Evolutionary conservation across 2,113 vertebrate genomes (phyloP).

Genomic region (Puntigrus tetrazona): DNA sequence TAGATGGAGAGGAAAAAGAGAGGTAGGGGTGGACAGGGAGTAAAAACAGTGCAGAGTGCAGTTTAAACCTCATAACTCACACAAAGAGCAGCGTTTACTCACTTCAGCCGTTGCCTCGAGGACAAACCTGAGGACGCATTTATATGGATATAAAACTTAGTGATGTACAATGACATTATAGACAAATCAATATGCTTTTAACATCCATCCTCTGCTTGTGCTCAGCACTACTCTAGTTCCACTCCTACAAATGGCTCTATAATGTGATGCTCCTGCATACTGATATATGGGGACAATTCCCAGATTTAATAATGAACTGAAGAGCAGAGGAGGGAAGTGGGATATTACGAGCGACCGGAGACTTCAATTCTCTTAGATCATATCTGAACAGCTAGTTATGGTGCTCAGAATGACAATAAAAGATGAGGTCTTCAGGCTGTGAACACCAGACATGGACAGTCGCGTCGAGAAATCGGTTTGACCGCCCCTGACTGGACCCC

Average conservation of each 20-base stretch:
- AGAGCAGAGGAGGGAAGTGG: conserved; percentile 50
- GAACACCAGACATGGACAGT: neutral
- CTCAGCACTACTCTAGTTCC: conserved; percentile 56
- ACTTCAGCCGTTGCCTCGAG: conserved; percentile 53
- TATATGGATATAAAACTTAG: conserved; percentile 74
- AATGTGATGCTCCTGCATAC: conserved; percentile 69
- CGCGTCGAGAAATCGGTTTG: neutral
- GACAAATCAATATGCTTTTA: conserved; percentile 82
- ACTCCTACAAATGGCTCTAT: conserved; percentile 75
- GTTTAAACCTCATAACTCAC: conserved; percentile 73
- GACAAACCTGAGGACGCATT: conserved; percentile 67
- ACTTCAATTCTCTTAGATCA: conserved; percentile 73
- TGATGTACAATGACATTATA: conserved; percentile 77
- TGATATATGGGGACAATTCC: conserved; percentile 80
- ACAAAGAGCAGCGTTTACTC: conserved; percentile 74
- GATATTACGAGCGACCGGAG: conserved; percentile 69
- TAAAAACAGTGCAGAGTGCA: conserved; percentile 60
- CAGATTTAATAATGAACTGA: conserved; percentile 78
- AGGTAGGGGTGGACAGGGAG: conserved; percentile 28
- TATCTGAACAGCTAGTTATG: conserved; percentile 76
- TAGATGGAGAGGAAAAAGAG: conserved; percentile 54
- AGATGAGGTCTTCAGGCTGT: conserved; percentile 59
- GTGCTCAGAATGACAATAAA: conserved; percentile 70
- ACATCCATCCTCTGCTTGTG: conserved; percentile 72
- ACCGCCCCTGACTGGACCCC: too few species aligned